Evolutionary conservation across 2,113 vertebrate species (phyloP), one percentile per base, ranked within the genome.

Genomic region (Limnothrissa miodon): DNA sequence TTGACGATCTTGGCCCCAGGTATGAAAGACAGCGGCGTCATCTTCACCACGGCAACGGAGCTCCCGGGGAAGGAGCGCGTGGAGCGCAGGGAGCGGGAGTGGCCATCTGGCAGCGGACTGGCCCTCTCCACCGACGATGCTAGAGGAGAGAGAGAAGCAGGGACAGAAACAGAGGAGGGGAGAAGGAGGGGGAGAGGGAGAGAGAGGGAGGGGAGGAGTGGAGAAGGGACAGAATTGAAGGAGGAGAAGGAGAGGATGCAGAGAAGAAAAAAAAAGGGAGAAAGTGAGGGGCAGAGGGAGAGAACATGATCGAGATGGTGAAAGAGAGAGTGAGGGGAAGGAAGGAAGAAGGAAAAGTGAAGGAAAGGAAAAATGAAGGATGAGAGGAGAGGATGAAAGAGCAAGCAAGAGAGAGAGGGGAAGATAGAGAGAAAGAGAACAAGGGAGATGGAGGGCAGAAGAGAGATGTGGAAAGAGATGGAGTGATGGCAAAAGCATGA

Each of bases 11-110:
- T 97, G 4, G 96, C 96, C 86, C 97, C 96, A 21, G 97, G 96
- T 39, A 99, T 95, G 86, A 98, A 99, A 80, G 98, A 98, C 45
- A 99, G 96, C 0, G 98, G 98, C 0, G 98, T 99, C 98, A 99
- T 99, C 93, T 97, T 99, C 89, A 99, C 98, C 82, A 98, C 96
- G 0, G 96, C 91, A 81, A 98, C 96, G 0, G 97, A 94, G 56
- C 95, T 95, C 80, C 91, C 94, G 21, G 96, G 83, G 79, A 95
- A 95, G 0, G 95, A 93, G 0, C 94, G 93, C 10, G 90, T 90
- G 53, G 96, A 95, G 4, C 96, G 97, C 87, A 95, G 94, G 0
- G 94, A 95, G 79, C 95, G 93, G 78, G 95, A 93, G 11, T 95
- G 96, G 15, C 96, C 96, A 80, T 99, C 98, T 0, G 95, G 93